Evolutionary conservation across 2,888 invertebrate genomes (phyloP).

Genomic region (Diarsia brunnea): DNA sequence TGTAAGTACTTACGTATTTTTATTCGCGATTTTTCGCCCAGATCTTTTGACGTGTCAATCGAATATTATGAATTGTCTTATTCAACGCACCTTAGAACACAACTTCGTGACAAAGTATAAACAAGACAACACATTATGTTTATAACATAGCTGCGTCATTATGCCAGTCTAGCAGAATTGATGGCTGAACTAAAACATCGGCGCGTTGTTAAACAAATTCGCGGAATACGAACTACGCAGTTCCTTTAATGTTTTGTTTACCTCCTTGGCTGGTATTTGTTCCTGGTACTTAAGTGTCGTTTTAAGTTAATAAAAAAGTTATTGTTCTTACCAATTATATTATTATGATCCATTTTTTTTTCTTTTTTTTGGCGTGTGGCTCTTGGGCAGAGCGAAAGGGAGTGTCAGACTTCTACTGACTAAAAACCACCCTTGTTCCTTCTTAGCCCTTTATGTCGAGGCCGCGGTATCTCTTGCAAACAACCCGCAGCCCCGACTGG

Average conservation of each 20-base stretch:
- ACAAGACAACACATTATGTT: slow-evolving; percentile 37
- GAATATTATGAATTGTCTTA: slow-evolving; percentile 10
- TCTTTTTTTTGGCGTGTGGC: no score
- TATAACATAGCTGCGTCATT: slow-evolving; percentile 25
- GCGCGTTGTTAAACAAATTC: slow-evolving; percentile 54
- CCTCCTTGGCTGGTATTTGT: slow-evolving; percentile 25
- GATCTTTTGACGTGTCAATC: slow-evolving; percentile 12
- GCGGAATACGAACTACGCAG: slow-evolving; percentile 55
- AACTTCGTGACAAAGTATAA: slow-evolving; percentile 40
- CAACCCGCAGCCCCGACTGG: no score
- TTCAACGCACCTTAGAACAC: slow-evolving; percentile 1
- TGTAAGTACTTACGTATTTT: neutral
- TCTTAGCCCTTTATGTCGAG: no score
- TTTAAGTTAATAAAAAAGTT: slow-evolving; percentile 9
- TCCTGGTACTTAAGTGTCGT: slow-evolving; percentile 15
- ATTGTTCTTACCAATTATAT: slow-evolving; percentile 11
- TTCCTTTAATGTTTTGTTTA: slow-evolving; percentile 42
- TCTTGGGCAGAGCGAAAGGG: no score
- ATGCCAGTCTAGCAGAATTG: slow-evolving; percentile 38
- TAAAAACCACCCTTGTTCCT: no score
- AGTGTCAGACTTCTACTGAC: no score
- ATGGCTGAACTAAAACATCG: slow-evolving; percentile 38
- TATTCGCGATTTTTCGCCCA: neutral
- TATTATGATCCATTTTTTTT: no score
- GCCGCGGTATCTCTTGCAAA: no score